A percentile compares a stretch with the other conserved stretches of the same genome.
phyloP scores from a whole-genome alignment of 2,113 vertebrate species.

The Nerophis ophidion region DNA sequence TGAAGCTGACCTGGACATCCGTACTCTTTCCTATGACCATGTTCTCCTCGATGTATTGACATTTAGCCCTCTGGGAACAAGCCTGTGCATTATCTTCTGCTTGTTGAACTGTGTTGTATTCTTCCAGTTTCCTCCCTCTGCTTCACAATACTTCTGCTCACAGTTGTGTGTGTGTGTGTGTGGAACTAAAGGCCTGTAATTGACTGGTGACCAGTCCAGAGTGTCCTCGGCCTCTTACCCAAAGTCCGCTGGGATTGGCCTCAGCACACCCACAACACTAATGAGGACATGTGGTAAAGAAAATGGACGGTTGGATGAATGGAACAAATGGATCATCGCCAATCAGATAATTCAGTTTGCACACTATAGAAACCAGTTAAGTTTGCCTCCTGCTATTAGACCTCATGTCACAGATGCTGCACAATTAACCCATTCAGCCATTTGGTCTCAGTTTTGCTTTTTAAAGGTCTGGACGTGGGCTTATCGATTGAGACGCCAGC shows the following conservation, averaged over 20 bases:
- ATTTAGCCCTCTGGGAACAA: constrained; percentile 10
- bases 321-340: constrained; percentile 8
- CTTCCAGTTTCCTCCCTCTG: constrained; percentile 1
- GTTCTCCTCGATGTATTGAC: constrained; percentile 38
- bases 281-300: no score
- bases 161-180: constrained; percentile 2
- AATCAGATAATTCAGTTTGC: neutral
- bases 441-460: constrained; percentile 31
- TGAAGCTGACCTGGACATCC: constrained; percentile 47
- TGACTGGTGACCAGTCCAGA: no score
- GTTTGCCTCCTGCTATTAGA: neutral
- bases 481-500: constrained; percentile 46
- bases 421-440: constrained; percentile 52
- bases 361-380: neutral
- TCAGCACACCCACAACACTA: no score
- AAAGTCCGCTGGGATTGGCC: no score
- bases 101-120: constrained; percentile 15
- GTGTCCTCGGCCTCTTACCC: no score
- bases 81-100: constrained; percentile 10
- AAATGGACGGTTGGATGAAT: neutral
- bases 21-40: constrained; percentile 9
- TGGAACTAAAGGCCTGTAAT: no score
- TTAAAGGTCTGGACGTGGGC: constrained; percentile 44
- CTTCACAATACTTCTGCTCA: constrained; percentile 24
- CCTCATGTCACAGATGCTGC: constrained; percentile 47